Base-by-base conservation (phyloP, 2,113 vertebrate genomes). In the Spilogale gracilis region DNA sequence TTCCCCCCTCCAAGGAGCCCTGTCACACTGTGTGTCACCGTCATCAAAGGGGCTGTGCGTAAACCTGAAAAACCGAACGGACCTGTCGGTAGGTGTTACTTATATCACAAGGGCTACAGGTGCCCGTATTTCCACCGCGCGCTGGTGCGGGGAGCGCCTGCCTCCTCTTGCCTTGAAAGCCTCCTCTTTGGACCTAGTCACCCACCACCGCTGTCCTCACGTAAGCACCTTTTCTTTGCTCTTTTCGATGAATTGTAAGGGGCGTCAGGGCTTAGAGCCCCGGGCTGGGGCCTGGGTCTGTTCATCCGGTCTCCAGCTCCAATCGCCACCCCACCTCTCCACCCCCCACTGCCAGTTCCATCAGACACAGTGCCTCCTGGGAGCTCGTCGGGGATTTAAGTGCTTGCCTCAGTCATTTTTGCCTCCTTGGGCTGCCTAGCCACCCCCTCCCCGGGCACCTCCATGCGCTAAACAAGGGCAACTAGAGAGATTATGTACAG, bases 51-150 rank as follows among this genome's bases (percentile, higher is more conserved):
- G 96, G 94, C 93, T 98, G 98, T 98, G 98, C 98, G 60, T 97
- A 98, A 98, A 98, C 98, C 96, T 98, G 98, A 98, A 98, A 98
- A 99, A 98, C 98, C 98, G 98, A 98, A 98, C 98, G 1, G 98
- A 98, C 98, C 98, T 98, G 98, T 98, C 98, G 98, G 97, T 97
- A 97, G 96, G 93, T 98, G 97, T 98, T 98, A 98, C 82, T 84
- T 97, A 92, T 98, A 98, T 98, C 98, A 97, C 96, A 98, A 89
- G 97, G 97, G 94, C 98, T 97, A 95, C 98, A 98, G 98, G 98
- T 97, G 97, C 86, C 97, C 98, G 97, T 97, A 96, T 95, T 98
- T 98, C 95, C 97, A 90, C 97, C 83, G 96, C 43, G 61, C 27
- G 17, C 74, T 50, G 73, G 96, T 83, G 96, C 95, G 88, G 94